These are phyloP conservation scores for Penaeus vannamei DNA, from an alignment of 1,140 invertebrate species.

Conservation along the genomic window DNA sequence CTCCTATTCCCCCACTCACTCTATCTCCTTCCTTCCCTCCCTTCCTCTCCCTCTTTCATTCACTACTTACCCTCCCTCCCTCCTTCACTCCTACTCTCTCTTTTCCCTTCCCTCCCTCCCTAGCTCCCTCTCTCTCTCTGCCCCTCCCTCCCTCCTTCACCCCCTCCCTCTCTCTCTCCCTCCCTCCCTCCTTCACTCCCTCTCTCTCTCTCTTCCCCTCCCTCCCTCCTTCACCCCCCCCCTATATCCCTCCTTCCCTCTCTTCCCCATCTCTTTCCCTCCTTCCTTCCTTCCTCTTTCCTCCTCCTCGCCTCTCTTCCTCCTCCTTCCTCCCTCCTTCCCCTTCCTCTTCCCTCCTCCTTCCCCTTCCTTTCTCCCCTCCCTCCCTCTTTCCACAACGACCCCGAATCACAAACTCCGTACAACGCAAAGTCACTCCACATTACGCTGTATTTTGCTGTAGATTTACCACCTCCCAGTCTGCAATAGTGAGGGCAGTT, in stretches of 20 bases:
- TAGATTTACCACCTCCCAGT: too few relatives aligned
- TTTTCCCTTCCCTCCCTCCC: not conserved
- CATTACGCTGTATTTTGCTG: too few relatives aligned
- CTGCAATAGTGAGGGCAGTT: too few relatives aligned
- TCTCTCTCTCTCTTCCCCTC: not conserved
- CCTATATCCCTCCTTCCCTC: not conserved
- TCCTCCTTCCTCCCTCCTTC: not conserved
- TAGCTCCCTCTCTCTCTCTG: conserved; percentile 17
- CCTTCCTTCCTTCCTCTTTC: not conserved
- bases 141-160: not conserved
- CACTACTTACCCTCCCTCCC: not conserved
- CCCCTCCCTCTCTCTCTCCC: not conserved
- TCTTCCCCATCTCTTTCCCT: too few relatives aligned
- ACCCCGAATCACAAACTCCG: too few relatives aligned
- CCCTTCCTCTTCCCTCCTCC: not conserved
- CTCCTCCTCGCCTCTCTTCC: not conserved
- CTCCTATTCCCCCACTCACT: too few relatives aligned
- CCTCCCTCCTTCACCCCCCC: not conserved
- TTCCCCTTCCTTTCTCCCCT: not conserved
- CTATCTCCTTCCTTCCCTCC: not conserved
- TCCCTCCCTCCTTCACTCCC: not conserved
- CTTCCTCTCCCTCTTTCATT: not conserved
- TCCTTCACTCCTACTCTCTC: too few relatives aligned
- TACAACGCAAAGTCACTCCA: too few relatives aligned
- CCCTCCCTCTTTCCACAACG: not conserved